Conservation (phyloP, 2,888 invertebrate species). For the Dorcus hopei region DNA sequence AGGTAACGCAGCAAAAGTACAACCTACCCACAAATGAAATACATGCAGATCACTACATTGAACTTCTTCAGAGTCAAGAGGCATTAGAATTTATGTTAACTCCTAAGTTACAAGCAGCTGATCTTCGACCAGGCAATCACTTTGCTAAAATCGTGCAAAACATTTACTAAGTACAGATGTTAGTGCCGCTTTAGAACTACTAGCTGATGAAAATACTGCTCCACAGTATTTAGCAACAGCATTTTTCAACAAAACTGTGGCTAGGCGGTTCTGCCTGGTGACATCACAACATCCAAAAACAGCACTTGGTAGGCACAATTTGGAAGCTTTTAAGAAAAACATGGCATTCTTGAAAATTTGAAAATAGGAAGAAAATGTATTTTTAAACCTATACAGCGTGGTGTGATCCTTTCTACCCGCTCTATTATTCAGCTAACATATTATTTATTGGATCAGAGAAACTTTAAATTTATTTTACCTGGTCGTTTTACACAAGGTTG, state of each 20-base stretch:
- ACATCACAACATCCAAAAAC: conserved; percentile 17
- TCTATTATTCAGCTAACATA: conserved; percentile 15
- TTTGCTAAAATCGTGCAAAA: neutral
- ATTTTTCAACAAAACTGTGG: no score
- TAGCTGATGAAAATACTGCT: no score
- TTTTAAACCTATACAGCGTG: conserved; percentile 12
- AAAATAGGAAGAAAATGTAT: conserved; percentile 7
- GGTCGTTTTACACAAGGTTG: conserved; percentile 18
- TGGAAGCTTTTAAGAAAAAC: conserved; percentile 7
- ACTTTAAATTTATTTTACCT: conserved; percentile 12
- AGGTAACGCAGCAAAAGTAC: no score
- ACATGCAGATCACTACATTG: no score
- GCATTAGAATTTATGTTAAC: no score
- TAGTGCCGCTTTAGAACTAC: no score
- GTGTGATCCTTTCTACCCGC: conserved; percentile 12
- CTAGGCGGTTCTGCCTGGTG: no score
- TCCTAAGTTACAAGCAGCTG: conserved; percentile 12
- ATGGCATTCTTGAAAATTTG: conserved; percentile 9
- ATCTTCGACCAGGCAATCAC: neutral
- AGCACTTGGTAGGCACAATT: conserved; percentile 13
- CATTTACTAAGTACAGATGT: no score
- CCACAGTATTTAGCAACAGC: no score
- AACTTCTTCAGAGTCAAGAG: conserved; percentile 13
- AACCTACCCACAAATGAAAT: no score
- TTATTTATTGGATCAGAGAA: conserved; percentile 7